phyloP scores from a whole-genome alignment of 2,888 invertebrate genomes.

The Polydrusus pterygomalis region DNA sequence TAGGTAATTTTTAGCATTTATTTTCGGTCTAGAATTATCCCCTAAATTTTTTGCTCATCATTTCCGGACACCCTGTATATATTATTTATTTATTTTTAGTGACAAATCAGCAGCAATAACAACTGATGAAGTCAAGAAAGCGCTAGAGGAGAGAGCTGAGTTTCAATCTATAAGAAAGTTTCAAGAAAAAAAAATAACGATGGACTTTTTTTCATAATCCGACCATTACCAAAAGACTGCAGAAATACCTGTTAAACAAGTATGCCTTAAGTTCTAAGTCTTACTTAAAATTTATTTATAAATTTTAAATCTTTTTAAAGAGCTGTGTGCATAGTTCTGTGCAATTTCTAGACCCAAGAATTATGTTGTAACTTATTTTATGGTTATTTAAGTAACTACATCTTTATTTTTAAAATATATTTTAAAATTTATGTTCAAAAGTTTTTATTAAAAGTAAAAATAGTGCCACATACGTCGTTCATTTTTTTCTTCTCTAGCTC shows the following conservation, averaged over 20 bases:
- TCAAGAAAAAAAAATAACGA: constrained; percentile 57
- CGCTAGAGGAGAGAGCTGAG: constrained; percentile 62
- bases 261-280: constrained; percentile 25
- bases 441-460: constrained; percentile 19
- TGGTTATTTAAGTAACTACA: constrained; percentile 5
- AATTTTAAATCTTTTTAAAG: neutral
- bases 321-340: constrained; percentile 2
- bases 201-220: constrained; percentile 61
- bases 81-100: constrained; percentile 48
- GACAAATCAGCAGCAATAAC: constrained; percentile 55
- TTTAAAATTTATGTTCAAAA: constrained; percentile 23
- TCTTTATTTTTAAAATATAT: constrained; percentile 22
- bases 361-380: constrained; percentile 14
- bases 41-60: too few species aligned
- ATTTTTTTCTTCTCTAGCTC: neutral
- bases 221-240: constrained; percentile 42
- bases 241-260: constrained; percentile 29
- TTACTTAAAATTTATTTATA: constrained; percentile 6
- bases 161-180: constrained; percentile 58
- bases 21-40: too few species aligned
- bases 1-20: too few species aligned
- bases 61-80: too few species aligned
- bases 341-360: neutral
- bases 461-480: neutral
- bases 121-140: constrained; percentile 59